These are phyloP conservation scores for Brachylomia viminalis DNA, from an alignment of 2,888 invertebrate genomes.

Conservation along the genomic window DNA sequence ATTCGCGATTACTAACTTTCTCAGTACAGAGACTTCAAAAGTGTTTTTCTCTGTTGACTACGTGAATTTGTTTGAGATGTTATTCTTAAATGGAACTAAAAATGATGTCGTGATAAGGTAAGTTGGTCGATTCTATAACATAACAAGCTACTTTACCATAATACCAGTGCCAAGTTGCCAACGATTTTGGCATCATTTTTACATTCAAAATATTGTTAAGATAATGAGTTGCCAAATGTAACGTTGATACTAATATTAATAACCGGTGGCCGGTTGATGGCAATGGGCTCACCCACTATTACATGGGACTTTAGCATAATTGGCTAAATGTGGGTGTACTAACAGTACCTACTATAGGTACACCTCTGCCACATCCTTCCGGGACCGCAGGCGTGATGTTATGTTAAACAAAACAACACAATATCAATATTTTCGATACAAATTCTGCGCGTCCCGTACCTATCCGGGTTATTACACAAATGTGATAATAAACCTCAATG, in stretches of 20 bases:
- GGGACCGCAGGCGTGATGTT: background rate
- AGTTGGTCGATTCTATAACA: background rate
- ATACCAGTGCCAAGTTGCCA: background rate
- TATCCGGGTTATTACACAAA: slow-evolving; percentile 56
- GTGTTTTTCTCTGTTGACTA: background rate
- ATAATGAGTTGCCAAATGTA: slow-evolving; percentile 17
- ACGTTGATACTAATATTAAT: background rate
- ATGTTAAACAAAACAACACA: too few relatives aligned
- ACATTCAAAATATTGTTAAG: background rate
- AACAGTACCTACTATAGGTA: background rate
- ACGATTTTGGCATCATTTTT: slow-evolving; percentile 5
- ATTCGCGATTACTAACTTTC: slow-evolving; percentile 29
- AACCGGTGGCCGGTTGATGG: background rate
- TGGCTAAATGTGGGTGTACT: too few relatives aligned
- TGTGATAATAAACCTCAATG: slow-evolving; percentile 54
- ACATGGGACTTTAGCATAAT: background rate
- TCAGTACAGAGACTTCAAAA: background rate
- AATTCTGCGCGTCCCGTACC: slow-evolving; percentile 11
- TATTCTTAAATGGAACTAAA: slow-evolving; percentile 8
- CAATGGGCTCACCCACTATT: background rate
- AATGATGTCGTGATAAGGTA: background rate
- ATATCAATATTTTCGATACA: slow-evolving; percentile 12
- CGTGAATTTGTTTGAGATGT: slow-evolving; percentile 11
- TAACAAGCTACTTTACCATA: background rate
- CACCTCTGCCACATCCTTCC: background rate